phyloP scores from a whole-genome alignment of 1,140 invertebrate genomes.

The Drosophila eugracilis region DNA sequence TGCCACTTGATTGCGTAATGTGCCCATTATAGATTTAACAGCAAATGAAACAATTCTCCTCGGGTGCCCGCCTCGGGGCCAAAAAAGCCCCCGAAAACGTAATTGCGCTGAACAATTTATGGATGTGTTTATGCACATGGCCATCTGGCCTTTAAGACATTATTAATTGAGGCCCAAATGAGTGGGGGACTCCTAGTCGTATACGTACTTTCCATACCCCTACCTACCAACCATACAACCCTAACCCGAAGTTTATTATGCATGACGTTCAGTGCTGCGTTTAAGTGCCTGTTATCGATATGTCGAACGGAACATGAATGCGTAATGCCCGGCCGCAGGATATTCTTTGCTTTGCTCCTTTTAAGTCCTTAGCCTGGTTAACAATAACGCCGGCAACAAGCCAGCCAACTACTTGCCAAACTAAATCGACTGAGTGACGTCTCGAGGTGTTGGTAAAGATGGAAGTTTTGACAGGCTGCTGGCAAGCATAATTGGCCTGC shows the following conservation, averaged over 20 bases:
- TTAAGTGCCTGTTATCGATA: conserved; percentile 30
- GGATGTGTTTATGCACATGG: conserved; percentile 35
- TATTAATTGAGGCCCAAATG: conserved; percentile 41
- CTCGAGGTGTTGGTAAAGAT: conserved; percentile 17
- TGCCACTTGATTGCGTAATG: conserved; percentile 65
- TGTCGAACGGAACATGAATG: conserved; percentile 14
- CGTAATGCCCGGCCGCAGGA: conserved; percentile 15
- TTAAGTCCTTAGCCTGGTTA: conserved; percentile 4
- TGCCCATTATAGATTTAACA: conserved; percentile 54
- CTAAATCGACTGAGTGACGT: conserved; percentile 8
- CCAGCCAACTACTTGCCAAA: neutral
- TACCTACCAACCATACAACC: neutral
- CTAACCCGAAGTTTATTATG: conserved; percentile 24
- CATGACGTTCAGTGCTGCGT: neutral
- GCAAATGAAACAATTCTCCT: conserved; percentile 36
- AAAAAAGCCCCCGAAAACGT: conserved; percentile 16
- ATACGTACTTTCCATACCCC: neutral
- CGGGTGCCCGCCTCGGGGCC: neutral
- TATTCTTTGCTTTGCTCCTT: neutral
- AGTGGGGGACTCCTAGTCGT: neutral
- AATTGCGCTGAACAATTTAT: conserved; percentile 69
- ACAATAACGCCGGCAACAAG: neutral
- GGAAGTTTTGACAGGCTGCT: conserved; percentile 19
- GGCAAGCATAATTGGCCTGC: conserved; percentile 15
- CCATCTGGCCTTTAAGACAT: conserved; percentile 23